Evolutionary conservation across 1,140 invertebrate genomes (phyloP).

Genomic region (Mya arenaria): DNA sequence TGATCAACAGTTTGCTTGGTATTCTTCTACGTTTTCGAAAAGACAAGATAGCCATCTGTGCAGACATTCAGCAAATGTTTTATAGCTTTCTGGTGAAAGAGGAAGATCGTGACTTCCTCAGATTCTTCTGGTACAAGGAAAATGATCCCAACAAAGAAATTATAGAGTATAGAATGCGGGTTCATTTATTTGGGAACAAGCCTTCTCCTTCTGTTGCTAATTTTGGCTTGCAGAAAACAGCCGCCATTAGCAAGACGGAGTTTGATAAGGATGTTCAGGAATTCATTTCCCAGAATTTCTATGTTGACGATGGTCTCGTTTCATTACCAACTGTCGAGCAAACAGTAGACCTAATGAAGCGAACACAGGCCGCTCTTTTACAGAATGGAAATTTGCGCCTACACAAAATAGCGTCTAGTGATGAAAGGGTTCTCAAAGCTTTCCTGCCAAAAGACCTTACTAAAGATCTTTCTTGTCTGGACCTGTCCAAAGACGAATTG

Average conservation of each 20-base stretch:
- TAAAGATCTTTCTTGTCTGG: conserved; percentile 1
- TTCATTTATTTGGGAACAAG: conserved; percentile 26
- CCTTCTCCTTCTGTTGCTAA: conserved; percentile 24
- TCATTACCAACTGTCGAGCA: conserved; percentile 12
- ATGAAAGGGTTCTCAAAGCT: conserved; percentile 15
- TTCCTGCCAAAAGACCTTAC: conserved; percentile 28
- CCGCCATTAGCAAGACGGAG: too few species aligned
- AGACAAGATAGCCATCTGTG: not conserved
- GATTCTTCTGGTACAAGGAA: conserved; percentile 27
- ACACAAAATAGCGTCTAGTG: conserved; percentile 54
- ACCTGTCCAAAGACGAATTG: conserved; percentile 29
- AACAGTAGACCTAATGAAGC: conserved; percentile 2
- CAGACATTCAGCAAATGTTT: conserved; percentile 21
- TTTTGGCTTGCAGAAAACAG: conserved; percentile 24
- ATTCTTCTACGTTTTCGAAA: conserved; percentile 13
- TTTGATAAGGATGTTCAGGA: conserved; percentile 10
- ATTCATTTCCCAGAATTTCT: conserved; percentile 41
- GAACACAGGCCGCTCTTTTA: conserved; percentile 14
- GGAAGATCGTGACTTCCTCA: not conserved
- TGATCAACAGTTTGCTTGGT: not conserved
- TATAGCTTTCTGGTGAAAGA: conserved; percentile 6
- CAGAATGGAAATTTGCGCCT: conserved; percentile 1
- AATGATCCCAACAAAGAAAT: conserved; percentile 23
- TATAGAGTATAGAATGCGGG: conserved; percentile 28
- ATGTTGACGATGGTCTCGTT: conserved; percentile 49